Percentiles rank a stretch among this genome's conserved stretches.
phyloP scores from a whole-genome alignment of 1,140 invertebrate genomes.

The Psilanteris sp. region DNA sequence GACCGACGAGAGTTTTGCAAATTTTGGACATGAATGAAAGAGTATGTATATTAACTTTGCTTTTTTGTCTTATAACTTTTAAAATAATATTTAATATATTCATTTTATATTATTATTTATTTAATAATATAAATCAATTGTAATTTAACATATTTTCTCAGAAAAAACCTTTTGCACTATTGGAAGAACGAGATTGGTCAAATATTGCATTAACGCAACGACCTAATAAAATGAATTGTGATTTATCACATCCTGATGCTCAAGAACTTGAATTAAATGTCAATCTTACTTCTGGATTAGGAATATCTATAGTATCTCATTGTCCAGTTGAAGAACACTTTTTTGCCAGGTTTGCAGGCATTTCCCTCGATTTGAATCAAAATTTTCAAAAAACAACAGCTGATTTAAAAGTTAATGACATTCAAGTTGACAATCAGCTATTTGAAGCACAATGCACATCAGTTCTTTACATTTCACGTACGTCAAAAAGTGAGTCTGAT shows the following conservation, averaged over 20 bases:
- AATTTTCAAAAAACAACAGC: conserved; percentile 80
- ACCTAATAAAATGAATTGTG: conserved; percentile 72
- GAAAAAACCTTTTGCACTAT: conserved; percentile 78
- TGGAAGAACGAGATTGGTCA: conserved; percentile 82
- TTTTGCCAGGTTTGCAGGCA: conserved; percentile 87
- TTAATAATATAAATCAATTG: no score
- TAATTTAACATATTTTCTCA: no score
- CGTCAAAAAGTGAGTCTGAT: conserved; percentile 73
- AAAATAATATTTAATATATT: no score
- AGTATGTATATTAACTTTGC: no score
- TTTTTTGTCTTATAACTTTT: no score
- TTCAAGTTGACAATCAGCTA: conserved; percentile 95
- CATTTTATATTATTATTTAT: no score
- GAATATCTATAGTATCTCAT: conserved; percentile 91
- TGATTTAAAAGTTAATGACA: conserved; percentile 87
- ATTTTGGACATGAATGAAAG: conserved; percentile 89
- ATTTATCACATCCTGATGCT: conserved; percentile 59
- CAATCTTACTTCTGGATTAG: conserved; percentile 85
- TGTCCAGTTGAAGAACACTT: conserved; percentile 91
- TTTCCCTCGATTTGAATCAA: conserved; percentile 83
- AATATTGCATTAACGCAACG: conserved; percentile 80
- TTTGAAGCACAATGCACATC: conserved; percentile 91
- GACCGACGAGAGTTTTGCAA: conserved; percentile 93
- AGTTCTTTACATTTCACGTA: conserved; percentile 86
- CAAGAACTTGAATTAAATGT: conserved; percentile 83